Percentiles rank a stretch among this genome's conserved stretches.
phyloP scores from a whole-genome alignment of 2,113 vertebrate species.

The Plecturocebus donacophilus region DNA sequence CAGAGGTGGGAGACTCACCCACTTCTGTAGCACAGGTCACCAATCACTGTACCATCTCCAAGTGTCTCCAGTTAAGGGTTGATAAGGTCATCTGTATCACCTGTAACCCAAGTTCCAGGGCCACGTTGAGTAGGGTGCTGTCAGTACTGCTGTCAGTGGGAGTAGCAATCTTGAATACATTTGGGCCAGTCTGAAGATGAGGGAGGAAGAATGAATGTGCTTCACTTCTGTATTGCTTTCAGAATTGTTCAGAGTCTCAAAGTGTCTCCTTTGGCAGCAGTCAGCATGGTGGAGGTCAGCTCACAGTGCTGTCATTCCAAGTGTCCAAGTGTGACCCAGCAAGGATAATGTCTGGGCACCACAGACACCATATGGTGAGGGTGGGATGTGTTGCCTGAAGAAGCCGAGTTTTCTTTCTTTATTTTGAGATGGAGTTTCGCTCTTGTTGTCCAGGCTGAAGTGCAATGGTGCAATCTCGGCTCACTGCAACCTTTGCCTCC shows the following conservation, averaged over 20 bases:
- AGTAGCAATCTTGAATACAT: slow-evolving; percentile 98
- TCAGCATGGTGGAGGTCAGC: slow-evolving; percentile 98
- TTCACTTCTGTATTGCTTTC: slow-evolving; percentile 94
- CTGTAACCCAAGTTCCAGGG: slow-evolving; percentile 96
- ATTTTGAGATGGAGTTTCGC: too few species aligned
- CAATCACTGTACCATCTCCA: slow-evolving; percentile 99
- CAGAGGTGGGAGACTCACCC: slow-evolving; percentile 87
- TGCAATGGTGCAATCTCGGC: too few species aligned
- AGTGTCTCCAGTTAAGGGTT: slow-evolving; percentile 97
- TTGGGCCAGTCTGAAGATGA: slow-evolving; percentile 98
- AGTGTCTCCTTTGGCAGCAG: slow-evolving; percentile 96
- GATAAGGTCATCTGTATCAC: slow-evolving; percentile 99
- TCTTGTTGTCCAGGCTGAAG: too few species aligned
- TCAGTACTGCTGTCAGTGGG: slow-evolving; percentile 95
- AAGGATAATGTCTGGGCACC: slow-evolving; percentile 95
- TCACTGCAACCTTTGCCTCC: too few species aligned
- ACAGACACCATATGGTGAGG: slow-evolving; percentile 97
- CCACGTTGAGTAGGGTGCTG: slow-evolving; percentile 96
- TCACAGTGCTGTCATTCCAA: slow-evolving; percentile 99
- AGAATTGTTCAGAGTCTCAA: slow-evolving; percentile 95
- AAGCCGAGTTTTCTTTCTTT: slow-evolving; percentile 56
- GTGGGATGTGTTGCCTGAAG: slow-evolving; percentile 91
- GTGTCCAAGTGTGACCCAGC: slow-evolving; percentile 98
- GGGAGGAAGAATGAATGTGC: slow-evolving; percentile 98
- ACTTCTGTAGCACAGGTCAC: slow-evolving; percentile 99